Conservation (phyloP, 2,797 vertebrate species). For the Halcyon leucocephala region DNA sequence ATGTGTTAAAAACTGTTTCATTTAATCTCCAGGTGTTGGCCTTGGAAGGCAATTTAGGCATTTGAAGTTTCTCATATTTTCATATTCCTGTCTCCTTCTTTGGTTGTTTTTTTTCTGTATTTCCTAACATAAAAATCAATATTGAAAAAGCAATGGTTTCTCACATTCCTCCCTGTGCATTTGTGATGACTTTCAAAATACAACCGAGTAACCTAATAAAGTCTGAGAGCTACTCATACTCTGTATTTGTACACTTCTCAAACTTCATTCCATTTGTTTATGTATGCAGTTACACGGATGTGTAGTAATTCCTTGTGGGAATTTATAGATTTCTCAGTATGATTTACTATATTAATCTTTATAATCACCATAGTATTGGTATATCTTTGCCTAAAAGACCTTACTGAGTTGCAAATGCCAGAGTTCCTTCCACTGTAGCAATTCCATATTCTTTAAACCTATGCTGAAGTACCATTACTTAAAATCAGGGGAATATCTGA, state of each 20-base stretch:
- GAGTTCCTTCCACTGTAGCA: background rate
- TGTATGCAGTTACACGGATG: background rate
- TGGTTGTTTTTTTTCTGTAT: background rate
- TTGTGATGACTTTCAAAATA: background rate
- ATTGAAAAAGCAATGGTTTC: background rate
- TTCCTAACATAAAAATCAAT: background rate
- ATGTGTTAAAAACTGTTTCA: background rate
- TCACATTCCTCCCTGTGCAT: background rate
- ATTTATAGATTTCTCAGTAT: background rate
- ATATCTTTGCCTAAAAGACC: background rate
- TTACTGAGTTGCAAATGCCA: background rate
- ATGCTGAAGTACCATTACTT: background rate
- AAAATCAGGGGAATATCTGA: background rate
- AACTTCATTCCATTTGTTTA: background rate
- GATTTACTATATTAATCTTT: background rate
- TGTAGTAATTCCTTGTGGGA: background rate
- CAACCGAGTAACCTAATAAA: background rate
- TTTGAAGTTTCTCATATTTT: background rate
- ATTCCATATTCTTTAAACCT: background rate
- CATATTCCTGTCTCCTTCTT: background rate
- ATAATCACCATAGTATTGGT: background rate
- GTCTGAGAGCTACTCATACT: background rate
- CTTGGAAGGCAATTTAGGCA: constrained; percentile 2
- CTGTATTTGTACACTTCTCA: background rate
- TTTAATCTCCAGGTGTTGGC: background rate